Evolutionary conservation across 35 echinoderm and acorn worm genomes (phyloP), one percentile per base, ranked within the genome.

Genomic region (Eucidaris tribuloides): DNA sequence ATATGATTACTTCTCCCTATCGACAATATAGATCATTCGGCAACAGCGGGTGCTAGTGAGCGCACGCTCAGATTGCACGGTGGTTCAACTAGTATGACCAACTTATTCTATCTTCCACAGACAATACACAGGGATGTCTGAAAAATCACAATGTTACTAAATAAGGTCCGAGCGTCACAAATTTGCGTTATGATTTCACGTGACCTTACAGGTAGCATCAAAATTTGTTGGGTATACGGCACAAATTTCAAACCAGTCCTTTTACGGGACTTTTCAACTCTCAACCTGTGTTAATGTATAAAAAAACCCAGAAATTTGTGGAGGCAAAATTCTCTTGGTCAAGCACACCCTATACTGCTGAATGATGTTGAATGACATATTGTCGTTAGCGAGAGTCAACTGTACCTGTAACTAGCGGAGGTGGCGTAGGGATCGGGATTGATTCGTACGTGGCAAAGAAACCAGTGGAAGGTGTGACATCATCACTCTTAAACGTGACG

Each of bases 401-500:
- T 83, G 35, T 88, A 88, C 85, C 85, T 62, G 76, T 81, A 41
- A 65, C 27, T 3, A 60, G 42, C 3, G 33, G 2, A 45, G 77
- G 3, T 1, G 46, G 35, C 15, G 17, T 24, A 1, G 74, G 55
- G 42, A 32, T 55, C 2, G 58, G 57, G 76, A 70, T 31, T 2
- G 85, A 59, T 36, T 80, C 77, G 36, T 81, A 87, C 7, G 25
- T 20, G 3, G 85, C 85, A 46, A 22, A 36, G 18, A 88, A 88
- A 18, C 85, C 85, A 29, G 85, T 60, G 13, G 85, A 88, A 42
- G 85, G 85, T 30, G 85, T 88, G 14, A 58, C 65, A 27, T 88
- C 85, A 40, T 88, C 76, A 17, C 84, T 88, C 38, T 81, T 78
- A 41, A 87, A 88, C 7, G 45, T 33, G 44, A 88, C 85, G 1